phyloP scores from a whole-genome alignment of 2,888 invertebrate genomes.

The Stenolophus ochropezus region DNA sequence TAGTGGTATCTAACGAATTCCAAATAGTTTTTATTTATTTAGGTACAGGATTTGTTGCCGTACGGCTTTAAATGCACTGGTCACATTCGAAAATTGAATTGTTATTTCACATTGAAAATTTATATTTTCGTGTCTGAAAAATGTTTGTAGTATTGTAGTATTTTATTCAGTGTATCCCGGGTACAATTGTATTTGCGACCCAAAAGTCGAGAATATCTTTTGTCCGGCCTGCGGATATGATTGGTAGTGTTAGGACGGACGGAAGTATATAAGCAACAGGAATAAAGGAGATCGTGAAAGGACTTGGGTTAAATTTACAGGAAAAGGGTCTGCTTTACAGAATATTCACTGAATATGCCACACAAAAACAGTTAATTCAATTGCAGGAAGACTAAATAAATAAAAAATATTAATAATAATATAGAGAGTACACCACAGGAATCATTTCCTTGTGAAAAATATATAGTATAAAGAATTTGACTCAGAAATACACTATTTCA shows the following conservation, averaged over 20 bases:
- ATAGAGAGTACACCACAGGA: no score
- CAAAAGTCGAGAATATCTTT: background rate
- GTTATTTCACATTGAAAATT: background rate
- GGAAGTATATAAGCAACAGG: background rate
- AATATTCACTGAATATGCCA: background rate
- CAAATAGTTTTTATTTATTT: no score
- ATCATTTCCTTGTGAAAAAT: no score
- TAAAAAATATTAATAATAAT: no score
- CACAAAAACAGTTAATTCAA: background rate
- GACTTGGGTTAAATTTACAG: background rate
- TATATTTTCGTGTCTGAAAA: background rate
- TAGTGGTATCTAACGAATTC: no score
- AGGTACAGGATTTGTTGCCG: no score
- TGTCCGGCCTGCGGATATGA: background rate
- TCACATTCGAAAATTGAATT: background rate
- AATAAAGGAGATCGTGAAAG: background rate
- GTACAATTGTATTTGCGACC: background rate
- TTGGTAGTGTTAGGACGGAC: background rate
- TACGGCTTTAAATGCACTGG: no score
- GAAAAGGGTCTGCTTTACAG: background rate
- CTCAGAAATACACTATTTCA: no score
- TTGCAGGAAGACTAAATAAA: background rate
- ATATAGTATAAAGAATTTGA: no score
- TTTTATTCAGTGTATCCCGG: background rate
- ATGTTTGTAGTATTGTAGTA: background rate